These are phyloP conservation scores for Hylaeus volcanicus DNA, from an alignment of 1,140 invertebrate species.

Conservation along the genomic window DNA sequence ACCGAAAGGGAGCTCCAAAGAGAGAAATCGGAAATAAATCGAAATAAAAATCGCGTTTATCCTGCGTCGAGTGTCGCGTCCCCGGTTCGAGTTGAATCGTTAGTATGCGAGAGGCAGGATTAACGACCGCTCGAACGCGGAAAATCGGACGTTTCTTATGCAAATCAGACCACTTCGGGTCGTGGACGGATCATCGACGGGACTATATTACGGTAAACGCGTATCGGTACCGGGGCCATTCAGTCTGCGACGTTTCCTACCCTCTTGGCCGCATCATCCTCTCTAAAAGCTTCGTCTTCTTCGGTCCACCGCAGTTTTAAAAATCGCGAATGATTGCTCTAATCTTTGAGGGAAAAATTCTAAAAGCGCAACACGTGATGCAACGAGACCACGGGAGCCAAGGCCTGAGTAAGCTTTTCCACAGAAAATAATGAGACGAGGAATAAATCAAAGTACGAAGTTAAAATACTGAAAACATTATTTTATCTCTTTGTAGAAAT, in stretches of 20 bases:
- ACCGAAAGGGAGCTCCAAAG: neutral
- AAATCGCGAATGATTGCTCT: too few relatives aligned
- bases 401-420: too few relatives aligned
- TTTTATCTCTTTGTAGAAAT: too few relatives aligned
- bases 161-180: slow-evolving; percentile 41
- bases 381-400: neutral
- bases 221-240: slow-evolving; percentile 4
- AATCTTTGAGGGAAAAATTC: too few relatives aligned
- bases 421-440: too few relatives aligned
- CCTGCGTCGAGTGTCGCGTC: slow-evolving; percentile 5
- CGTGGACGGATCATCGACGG: neutral
- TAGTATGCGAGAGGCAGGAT: slow-evolving; percentile 15
- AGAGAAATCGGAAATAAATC: neutral
- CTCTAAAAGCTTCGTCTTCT: neutral
- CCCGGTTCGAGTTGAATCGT: slow-evolving; percentile 21
- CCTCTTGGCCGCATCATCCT: neutral
- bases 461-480: too few relatives aligned
- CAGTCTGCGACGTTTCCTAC: neutral
- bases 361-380: too few relatives aligned
- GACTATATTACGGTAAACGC: slow-evolving; percentile 6
- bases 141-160: slow-evolving; percentile 52
- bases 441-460: too few relatives aligned
- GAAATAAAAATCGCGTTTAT: slow-evolving; percentile 39
- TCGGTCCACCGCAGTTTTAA: neutral
- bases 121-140: slow-evolving; percentile 34